Conservation (phyloP, 2,888 invertebrate species). For the Apamea sordens region DNA sequence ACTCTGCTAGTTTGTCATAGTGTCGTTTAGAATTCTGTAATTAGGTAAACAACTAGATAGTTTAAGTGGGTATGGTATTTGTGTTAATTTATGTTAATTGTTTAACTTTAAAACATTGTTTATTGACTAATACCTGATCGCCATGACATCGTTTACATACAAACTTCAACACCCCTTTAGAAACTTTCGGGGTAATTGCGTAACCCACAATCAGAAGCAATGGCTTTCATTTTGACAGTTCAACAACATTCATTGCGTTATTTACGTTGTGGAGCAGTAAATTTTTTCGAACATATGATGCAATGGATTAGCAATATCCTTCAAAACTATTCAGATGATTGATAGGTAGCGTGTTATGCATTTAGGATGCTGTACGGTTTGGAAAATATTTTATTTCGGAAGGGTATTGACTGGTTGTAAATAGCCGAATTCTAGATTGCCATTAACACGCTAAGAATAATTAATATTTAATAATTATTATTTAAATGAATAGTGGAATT, state of each 20-base stretch:
- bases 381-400: no score
- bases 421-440: no score
- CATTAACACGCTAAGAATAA: no score
- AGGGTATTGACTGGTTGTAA: no score
- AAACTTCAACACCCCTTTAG: neutral
- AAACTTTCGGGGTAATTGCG: neutral
- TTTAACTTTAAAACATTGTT: slow-evolving; percentile 10
- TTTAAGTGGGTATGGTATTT: slow-evolving; percentile 11
- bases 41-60: slow-evolving; percentile 49
- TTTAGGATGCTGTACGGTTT: no score
- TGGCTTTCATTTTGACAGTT: neutral
- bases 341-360: no score
- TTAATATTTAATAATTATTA: no score
- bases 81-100: slow-evolving; percentile 38
- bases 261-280: no score
- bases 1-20: slow-evolving; percentile 34
- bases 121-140: neutral
- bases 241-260: neutral
- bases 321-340: no score
- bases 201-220: neutral
- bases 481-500: no score
- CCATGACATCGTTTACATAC: slow-evolving; percentile 3
- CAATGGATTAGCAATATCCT: no score
- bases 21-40: slow-evolving; percentile 46
- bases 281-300: no score